A percentile compares a stretch with the other conserved stretches of the same genome.
Evolutionary conservation across 2,888 invertebrate species (phyloP).

Genomic region (Cyclophora albipunctata): DNA sequence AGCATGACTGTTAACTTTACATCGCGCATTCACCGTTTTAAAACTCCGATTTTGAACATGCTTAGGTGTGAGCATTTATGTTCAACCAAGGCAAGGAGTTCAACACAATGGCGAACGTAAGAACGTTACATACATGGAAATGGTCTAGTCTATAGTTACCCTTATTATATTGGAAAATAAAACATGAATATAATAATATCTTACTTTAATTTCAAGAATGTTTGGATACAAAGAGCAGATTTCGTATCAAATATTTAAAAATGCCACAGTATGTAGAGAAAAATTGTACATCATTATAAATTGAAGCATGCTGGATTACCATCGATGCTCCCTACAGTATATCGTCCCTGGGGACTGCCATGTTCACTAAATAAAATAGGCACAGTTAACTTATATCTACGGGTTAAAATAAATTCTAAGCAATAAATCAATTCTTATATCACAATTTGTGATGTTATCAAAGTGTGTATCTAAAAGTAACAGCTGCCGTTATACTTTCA

Average conservation of each 20-base stretch:
- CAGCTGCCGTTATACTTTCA: conserved; percentile 40
- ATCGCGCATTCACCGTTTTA: no score
- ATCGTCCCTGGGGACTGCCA: conserved; percentile 13
- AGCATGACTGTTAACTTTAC: no score
- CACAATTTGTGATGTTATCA: conserved; percentile 62
- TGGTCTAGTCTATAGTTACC: no score
- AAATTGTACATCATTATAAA: conserved; percentile 61
- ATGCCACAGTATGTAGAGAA: conserved; percentile 55
- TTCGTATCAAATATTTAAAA: conserved; percentile 69
- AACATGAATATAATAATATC: conserved; percentile 31
- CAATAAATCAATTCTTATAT: conserved; percentile 52
- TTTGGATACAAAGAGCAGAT: conserved; percentile 64
- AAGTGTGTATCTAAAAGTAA: conserved; percentile 24
- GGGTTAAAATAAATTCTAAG: conserved; percentile 45
- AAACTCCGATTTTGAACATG: no score
- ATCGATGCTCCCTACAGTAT: conserved; percentile 27
- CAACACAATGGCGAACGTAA: no score
- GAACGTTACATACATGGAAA: no score
- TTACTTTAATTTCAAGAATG: conserved; percentile 67
- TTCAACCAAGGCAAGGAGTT: no score
- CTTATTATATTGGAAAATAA: conserved; percentile 16
- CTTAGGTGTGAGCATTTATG: no score
- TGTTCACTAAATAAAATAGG: conserved; percentile 34
- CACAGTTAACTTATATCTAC: conserved; percentile 55
- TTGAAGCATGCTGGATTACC: conserved; percentile 35